Base-by-base conservation (phyloP, 2,888 invertebrate species). In the Sturmia bella region DNA sequence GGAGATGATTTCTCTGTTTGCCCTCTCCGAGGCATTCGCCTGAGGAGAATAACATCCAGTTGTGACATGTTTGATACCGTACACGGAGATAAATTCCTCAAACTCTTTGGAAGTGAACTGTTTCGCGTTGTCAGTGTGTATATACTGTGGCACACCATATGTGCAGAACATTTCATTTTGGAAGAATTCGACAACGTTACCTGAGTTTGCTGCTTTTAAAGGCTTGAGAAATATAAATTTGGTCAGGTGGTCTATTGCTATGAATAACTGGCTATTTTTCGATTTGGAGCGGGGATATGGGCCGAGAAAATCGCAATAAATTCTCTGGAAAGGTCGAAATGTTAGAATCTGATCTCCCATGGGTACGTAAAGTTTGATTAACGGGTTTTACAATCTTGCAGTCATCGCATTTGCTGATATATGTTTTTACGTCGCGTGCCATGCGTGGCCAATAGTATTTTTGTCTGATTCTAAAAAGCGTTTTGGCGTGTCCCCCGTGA, bases 1-100 rank as follows among this genome's bases (percentile, higher is more conserved):
- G 2, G 45, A 45, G 15, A 45, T 15, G 3, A 15, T 45, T 15
- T 45, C 45, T 2, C 43, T 27, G 6, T 27, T 27, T 27, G 27
- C 27, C 27, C 27, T 27, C 27, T 84, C 80, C 0, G 74, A 66
- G 13, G 78, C 68, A 13, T 83, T 80, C 0, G 78, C 81, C 61
- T 83, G 78, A 3, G 83, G 83, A 1, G 74, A 69, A 19, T 78
- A 78, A 1, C 63, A 61, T 1, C 41, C 75, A 3, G 83, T 75
- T 3, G 54, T 69, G 4, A 83, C 43, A 21, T 83, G 83, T 2
- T 11, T 68, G 1, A 79, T 61, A 4, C 83, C 83, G 32, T 57
- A 76, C 1, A n/a, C 39, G 11, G 12, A 9, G 2, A 83, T 32
- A n/a, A 83, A 79, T 12, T 75, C 57, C 9, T 39, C 11, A 41